These are phyloP conservation scores for Micrastur ruficollis DNA, from an alignment of 2,797 vertebrate genomes.

Conservation along the genomic window DNA sequence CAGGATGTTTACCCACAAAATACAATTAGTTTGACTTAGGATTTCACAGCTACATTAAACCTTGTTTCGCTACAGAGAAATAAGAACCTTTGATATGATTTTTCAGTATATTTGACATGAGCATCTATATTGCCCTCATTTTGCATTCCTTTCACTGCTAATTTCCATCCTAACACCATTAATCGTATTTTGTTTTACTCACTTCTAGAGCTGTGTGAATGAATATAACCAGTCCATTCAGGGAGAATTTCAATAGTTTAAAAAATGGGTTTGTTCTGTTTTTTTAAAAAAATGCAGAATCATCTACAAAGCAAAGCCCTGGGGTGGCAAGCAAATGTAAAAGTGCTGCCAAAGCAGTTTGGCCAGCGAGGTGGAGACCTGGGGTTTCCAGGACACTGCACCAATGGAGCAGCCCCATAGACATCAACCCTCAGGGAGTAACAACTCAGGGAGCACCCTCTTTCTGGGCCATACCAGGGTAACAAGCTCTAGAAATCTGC, in stretches of 20 bases:
- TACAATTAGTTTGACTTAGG: not conserved
- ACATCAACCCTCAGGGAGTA: rapidly evolving
- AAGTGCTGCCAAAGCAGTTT: not conserved
- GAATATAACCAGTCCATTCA: not conserved
- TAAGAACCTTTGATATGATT: not conserved
- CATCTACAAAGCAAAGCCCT: not conserved
- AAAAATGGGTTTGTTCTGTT: not conserved
- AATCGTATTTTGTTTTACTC: not conserved
- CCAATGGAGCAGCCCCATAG: not conserved
- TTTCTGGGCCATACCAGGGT: not conserved
- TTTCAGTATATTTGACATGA: not conserved
- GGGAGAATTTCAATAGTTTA: not conserved
- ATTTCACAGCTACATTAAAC: not conserved
- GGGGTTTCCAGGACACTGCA: not conserved
- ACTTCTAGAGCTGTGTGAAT: not conserved
- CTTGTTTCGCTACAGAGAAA: not conserved
- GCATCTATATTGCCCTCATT: not conserved
- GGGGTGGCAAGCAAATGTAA: not conserved
- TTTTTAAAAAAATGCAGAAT: not conserved
- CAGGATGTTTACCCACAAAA: not conserved
- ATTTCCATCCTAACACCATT: not conserved
- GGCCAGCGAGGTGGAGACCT: rapidly evolving
- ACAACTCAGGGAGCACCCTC: not conserved
- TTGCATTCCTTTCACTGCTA: not conserved
- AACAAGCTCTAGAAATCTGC: not conserved